phyloP scores from a whole-genome alignment of 2,888 invertebrate species.

The Dolichopus griseipennis region DNA sequence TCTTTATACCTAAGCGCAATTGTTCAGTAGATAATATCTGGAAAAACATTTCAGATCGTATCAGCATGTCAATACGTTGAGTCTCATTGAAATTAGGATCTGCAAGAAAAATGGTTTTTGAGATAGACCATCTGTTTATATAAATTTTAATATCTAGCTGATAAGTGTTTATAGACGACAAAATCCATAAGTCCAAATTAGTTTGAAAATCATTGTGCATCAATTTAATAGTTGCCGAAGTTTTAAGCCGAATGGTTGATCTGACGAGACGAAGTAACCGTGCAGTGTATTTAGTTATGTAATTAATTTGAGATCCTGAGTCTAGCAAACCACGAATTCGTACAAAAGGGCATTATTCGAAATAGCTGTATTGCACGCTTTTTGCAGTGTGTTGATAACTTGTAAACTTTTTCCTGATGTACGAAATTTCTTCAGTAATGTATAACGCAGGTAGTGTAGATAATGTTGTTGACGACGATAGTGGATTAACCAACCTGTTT shows the following conservation, averaged over 20 bases:
- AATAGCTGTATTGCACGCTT: too few species aligned
- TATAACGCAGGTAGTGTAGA: too few species aligned
- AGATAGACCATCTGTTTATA: constrained; percentile 7
- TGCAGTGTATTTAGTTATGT: neutral
- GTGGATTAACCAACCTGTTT: too few species aligned
- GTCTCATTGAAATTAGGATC: too few species aligned
- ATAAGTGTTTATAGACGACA: neutral
- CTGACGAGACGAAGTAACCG: too few species aligned
- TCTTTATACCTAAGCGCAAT: too few species aligned
- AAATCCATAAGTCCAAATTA: neutral
- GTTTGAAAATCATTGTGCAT: neutral
- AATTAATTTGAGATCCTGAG: constrained; percentile 15
- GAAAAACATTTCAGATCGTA: too few species aligned
- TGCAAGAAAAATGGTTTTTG: constrained; percentile 3
- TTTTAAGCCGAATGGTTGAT: neutral
- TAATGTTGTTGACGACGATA: too few species aligned
- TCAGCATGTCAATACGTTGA: too few species aligned
- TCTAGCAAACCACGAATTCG: constrained; percentile 14
- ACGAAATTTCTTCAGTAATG: too few species aligned
- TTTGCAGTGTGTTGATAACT: neutral
- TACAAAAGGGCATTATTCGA: neutral
- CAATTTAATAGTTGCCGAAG: constrained; percentile 4
- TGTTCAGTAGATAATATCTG: too few species aligned
- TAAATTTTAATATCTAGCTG: constrained; percentile 1
- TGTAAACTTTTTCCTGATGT: neutral